Evolutionary conservation across 2,888 invertebrate genomes (phyloP), one percentile per base, ranked within the genome.

Genomic region (Caenorhabditis sulstoni): DNA sequence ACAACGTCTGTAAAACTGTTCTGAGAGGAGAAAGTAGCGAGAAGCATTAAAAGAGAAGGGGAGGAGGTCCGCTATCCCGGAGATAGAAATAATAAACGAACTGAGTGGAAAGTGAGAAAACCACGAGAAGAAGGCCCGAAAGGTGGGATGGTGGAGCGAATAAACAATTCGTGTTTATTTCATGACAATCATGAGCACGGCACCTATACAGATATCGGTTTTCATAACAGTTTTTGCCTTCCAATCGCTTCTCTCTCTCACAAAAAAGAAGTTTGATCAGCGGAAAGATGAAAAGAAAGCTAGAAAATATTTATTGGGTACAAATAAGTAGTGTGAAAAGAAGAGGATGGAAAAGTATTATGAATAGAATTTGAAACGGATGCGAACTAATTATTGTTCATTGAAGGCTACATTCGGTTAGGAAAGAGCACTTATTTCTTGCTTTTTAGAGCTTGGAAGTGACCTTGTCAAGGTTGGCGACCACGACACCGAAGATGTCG

Each of bases 401-500:
- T 44, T 45, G 53, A n/a, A 23, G 41, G 35, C 50, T 61, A 35
- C 29, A 39, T 20, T 37, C 41, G n/a, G n/a, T n/a, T n/a, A 41
- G 11, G 18, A 22, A 52, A 20, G 22, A 50, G 29, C 14, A n/a
- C 3, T 49, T 4, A n/a, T 22, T 29, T n/a, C 18, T 37, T 53
- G n/a, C 4, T 29, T 16, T 58, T 65, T 45, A 75, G 52, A 70
- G 57, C 53, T 70, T 77, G 39, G 70, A 65, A 45, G 77, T 78
- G 22, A 58, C 70, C 35, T 87, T 87, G 76, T 89, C 87, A 49
- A 89, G 75, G 68, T 83, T 83, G 44, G 79, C 71, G 44, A 70
- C 68, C 16, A 89, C 89, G 22, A 87, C 85, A 23, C 79, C 85
- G 66, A 89, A 89, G 55, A 89, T 89, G 35, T 85, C 85, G 53